Percentiles rank a stretch among this genome's conserved stretches.
Evolutionary conservation across 2,797 vertebrate species (phyloP).

Genomic region (Momotus momota): DNA sequence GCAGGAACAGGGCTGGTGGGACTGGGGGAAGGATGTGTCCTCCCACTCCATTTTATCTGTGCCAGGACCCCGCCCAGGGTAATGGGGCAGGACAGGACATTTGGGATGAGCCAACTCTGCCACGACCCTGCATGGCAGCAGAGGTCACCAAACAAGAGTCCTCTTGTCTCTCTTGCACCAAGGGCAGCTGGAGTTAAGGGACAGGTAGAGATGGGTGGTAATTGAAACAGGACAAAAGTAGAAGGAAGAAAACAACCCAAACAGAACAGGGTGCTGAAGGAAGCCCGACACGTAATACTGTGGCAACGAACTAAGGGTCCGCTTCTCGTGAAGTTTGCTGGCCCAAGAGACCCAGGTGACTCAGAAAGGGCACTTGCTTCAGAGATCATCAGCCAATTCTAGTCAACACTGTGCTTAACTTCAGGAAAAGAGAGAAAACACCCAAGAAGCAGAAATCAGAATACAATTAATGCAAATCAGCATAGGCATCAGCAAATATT

Average conservation of each 20-base stretch:
- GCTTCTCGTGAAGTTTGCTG: not conserved
- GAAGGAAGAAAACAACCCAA: not conserved
- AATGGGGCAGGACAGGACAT: not conserved
- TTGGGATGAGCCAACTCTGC: not conserved
- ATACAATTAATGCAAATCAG: not conserved
- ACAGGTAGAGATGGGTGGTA: not conserved
- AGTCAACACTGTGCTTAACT: not conserved
- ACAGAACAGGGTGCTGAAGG: not conserved
- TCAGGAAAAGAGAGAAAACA: not conserved
- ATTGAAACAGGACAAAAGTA: not conserved
- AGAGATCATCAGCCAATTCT: not conserved
- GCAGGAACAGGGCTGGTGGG: not conserved
- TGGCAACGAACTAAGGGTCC: not conserved
- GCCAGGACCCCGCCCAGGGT: not conserved
- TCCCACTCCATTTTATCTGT: not conserved
- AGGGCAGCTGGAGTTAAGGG: not conserved
- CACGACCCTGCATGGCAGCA: rapidly evolving
- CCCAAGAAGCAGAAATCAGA: not conserved
- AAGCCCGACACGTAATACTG: not conserved
- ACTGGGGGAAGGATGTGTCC: not conserved
- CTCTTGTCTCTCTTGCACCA: not conserved
- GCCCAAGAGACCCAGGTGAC: rapidly evolving
- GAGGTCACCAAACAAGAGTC: not conserved
- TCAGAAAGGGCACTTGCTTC: not conserved
- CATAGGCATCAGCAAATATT: not conserved